Percentiles rank a stretch among this genome's conserved stretches.
Conservation (phyloP, 2,888 invertebrate genomes). For the Drosophila ezoana region DNA sequence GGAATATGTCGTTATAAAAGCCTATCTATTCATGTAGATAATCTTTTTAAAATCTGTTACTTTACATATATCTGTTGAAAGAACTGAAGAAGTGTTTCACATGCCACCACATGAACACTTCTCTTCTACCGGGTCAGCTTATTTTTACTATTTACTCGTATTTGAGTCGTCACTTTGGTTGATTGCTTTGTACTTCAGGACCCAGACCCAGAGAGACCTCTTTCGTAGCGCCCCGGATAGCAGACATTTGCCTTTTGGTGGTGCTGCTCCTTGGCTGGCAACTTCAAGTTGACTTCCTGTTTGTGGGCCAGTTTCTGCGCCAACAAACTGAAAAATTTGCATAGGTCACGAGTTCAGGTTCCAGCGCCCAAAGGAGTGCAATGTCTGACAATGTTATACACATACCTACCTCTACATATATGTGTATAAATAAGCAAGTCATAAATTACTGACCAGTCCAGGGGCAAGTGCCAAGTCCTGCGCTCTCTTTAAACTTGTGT, state of each 20-base stretch:
- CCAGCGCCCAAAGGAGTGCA: slow-evolving; percentile 64
- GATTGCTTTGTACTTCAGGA: slow-evolving; percentile 66
- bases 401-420: slow-evolving; percentile 13
- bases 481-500: slow-evolving; percentile 40
- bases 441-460: slow-evolving; percentile 68
- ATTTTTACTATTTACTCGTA: neutral
- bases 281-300: slow-evolving; percentile 79
- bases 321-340: slow-evolving; percentile 70
- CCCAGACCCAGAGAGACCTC: slow-evolving; percentile 71
- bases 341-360: slow-evolving; percentile 83
- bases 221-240: slow-evolving; percentile 1
- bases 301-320: slow-evolving; percentile 67
- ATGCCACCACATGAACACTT: slow-evolving; percentile 7
- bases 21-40: no score
- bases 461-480: slow-evolving; percentile 24
- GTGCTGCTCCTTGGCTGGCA: slow-evolving; percentile 41
- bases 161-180: slow-evolving; percentile 43
- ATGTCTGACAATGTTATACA: slow-evolving; percentile 65
- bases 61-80: no score
- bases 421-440: slow-evolving; percentile 62
- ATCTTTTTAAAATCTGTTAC: no score
- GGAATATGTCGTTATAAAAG: no score
- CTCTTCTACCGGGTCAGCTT: neutral
- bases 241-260: slow-evolving; percentile 43
- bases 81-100: neutral